Conservation (phyloP, 2,888 invertebrate species). For the Nymphalis c-album region DNA sequence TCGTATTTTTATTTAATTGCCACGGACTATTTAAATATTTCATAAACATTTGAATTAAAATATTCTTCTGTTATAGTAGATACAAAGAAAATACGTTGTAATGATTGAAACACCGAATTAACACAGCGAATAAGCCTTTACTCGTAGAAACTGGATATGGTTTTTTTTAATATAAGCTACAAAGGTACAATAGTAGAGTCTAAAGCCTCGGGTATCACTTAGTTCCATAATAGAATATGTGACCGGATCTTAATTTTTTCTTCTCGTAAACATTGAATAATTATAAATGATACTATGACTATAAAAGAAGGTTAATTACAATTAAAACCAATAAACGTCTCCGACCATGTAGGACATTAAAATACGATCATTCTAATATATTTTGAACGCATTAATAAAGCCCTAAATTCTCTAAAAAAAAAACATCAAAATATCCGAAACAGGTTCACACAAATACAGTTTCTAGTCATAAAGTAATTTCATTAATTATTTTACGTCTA, state of each 20-base stretch:
- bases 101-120: no score
- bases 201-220: no score
- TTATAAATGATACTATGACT: neutral
- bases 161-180: no score
- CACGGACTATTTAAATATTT: no score
- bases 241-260: neutral
- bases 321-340: slow-evolving; percentile 13
- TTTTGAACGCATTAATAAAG: slow-evolving; percentile 15
- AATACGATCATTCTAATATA: slow-evolving; percentile 29
- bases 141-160: no score
- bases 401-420: slow-evolving; percentile 5
- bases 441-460: slow-evolving; percentile 37
- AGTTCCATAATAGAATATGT: neutral
- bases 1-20: no score
- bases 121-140: no score
- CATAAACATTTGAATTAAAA: no score
- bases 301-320: slow-evolving; percentile 9
- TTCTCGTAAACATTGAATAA: slow-evolving; percentile 1
- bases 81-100: no score
- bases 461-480: slow-evolving; percentile 42
- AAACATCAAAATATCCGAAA: slow-evolving; percentile 1
- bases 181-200: no score
- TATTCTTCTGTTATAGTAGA: no score
- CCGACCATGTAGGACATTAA: slow-evolving; percentile 27
- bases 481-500: slow-evolving; percentile 46